These are phyloP conservation scores for Conchocele bisecta DNA, from an alignment of 2,888 invertebrate species.

Conservation along the genomic window DNA sequence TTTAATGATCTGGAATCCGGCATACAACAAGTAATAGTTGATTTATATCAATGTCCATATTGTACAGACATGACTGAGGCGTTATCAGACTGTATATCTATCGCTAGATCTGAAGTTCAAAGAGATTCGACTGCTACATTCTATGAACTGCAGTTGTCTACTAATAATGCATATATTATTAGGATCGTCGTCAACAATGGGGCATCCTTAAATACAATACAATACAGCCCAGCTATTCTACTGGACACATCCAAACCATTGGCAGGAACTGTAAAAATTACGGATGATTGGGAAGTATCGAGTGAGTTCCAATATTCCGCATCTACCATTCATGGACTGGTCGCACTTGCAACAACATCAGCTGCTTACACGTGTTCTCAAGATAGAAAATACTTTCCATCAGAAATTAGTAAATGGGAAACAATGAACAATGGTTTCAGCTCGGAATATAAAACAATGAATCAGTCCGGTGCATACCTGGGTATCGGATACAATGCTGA, in stretches of 20 bases:
- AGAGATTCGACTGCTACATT: slow-evolving; percentile 27
- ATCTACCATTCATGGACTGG: slow-evolving; percentile 12
- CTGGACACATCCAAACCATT: slow-evolving; percentile 44
- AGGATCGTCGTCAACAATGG: slow-evolving; percentile 38
- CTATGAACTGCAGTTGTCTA: slow-evolving; percentile 31
- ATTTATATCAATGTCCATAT: slow-evolving; percentile 4
- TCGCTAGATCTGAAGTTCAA: neutral
- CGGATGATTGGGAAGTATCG: slow-evolving; percentile 26
- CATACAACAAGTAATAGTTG: slow-evolving; percentile 18
- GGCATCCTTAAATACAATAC: slow-evolving; percentile 26
- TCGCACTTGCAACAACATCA: slow-evolving; percentile 31
- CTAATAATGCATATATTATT: slow-evolving; percentile 30
- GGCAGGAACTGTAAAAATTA: slow-evolving; percentile 45
- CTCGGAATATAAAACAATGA: slow-evolving; percentile 1
- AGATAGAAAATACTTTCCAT: slow-evolving; percentile 16
- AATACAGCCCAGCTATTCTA: slow-evolving; percentile 16
- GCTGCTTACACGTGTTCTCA: slow-evolving; percentile 22
- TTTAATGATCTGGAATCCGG: slow-evolving; percentile 40
- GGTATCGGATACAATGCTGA: slow-evolving; percentile 37
- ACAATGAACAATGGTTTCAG: neutral
- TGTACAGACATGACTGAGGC: neutral
- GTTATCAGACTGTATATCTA: neutral
- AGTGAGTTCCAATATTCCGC: slow-evolving; percentile 31
- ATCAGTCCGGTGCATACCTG: slow-evolving; percentile 12
- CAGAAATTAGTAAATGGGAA: neutral